Base-by-base conservation (phyloP, 2,113 vertebrate genomes). In the Dryoscopus gambensis region DNA sequence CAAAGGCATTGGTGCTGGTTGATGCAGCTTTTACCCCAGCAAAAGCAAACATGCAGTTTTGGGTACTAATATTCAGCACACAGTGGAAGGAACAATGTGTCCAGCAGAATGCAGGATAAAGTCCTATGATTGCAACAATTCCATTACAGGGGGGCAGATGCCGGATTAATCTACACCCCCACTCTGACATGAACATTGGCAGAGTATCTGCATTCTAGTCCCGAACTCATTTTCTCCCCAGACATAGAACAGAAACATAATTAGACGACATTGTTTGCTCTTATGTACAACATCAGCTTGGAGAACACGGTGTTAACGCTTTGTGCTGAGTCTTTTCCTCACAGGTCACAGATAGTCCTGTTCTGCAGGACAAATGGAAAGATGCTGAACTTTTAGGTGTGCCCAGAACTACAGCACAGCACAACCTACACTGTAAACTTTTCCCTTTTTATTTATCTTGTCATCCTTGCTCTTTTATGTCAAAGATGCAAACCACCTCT, bases 31-130 rank as follows among this genome's bases (percentile, higher is more conserved):
- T 83, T 76, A 96, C 93, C 95, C 84, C 88, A 97, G 94, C 93
- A 94, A 75, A 97, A 97, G 96, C 96, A 96, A 93, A 94, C 93
- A 97, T 97, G 96, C 95, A 96, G 37, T 90, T 93, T 84, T 90
- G 6, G 90, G 93, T 76, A 95, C 84, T 53, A 57, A 95, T 93
- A 96, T 55, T 96, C 85, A 95, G 94, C 95, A 97, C 89, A 90
- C 64, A 74, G 79, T 94, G 87, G 89, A 96, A 87, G 93, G 89
- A 95, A 96, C 89, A 94, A 97, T 94, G 95, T 87, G 87, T 92
- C 94, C 89, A 96, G 95, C 87, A 96, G 93, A 96, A 95, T 94
- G 92, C 96, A 97, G 87, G 83, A 60, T 88, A 96, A 96, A 35
- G 84, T 82, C 95, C 94, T 92, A 92, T 91, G 92, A 65, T 89